Conservation (phyloP, 2,888 invertebrate genomes). For the Byasa hedistus region DNA sequence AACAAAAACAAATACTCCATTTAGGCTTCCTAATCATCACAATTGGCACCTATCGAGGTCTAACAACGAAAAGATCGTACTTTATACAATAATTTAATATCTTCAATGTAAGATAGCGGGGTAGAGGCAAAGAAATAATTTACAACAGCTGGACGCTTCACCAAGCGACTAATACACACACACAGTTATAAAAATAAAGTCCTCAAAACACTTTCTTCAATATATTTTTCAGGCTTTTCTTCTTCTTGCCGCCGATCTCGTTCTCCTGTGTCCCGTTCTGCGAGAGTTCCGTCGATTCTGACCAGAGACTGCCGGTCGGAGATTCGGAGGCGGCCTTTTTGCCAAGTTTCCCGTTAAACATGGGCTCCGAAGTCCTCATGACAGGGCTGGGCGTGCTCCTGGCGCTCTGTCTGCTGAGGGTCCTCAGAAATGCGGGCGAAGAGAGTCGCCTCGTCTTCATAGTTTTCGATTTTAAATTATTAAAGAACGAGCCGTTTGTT, state of each 20-base stretch:
- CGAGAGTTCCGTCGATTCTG: slow-evolving; percentile 71
- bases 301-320: slow-evolving; percentile 72
- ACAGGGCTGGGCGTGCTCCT: slow-evolving; percentile 68
- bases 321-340: slow-evolving; percentile 69
- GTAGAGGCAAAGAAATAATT: slow-evolving; percentile 68
- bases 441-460: slow-evolving; percentile 78
- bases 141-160: slow-evolving; percentile 50
- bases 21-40: slow-evolving; percentile 77
- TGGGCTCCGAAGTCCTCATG: slow-evolving; percentile 54
- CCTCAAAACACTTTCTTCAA: slow-evolving; percentile 88
- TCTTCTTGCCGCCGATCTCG: slow-evolving; percentile 69
- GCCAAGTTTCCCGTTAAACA: slow-evolving; percentile 62
- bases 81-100: slow-evolving; percentile 47
- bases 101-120: slow-evolving; percentile 27
- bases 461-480: slow-evolving; percentile 70
- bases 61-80: slow-evolving; percentile 54
- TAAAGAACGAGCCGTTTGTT: slow-evolving; percentile 73
- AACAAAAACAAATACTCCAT: slow-evolving; percentile 40
- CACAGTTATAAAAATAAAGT: slow-evolving; percentile 39
- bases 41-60: slow-evolving; percentile 76
- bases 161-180: slow-evolving; percentile 37
- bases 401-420: slow-evolving; percentile 75
- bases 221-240: slow-evolving; percentile 87
- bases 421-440: slow-evolving; percentile 81
- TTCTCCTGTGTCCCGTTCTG: slow-evolving; percentile 59